Percentiles rank a stretch among this genome's conserved stretches.
phyloP scores from a whole-genome alignment of 2,113 vertebrate species.

The Eubucco bourcierii region DNA sequence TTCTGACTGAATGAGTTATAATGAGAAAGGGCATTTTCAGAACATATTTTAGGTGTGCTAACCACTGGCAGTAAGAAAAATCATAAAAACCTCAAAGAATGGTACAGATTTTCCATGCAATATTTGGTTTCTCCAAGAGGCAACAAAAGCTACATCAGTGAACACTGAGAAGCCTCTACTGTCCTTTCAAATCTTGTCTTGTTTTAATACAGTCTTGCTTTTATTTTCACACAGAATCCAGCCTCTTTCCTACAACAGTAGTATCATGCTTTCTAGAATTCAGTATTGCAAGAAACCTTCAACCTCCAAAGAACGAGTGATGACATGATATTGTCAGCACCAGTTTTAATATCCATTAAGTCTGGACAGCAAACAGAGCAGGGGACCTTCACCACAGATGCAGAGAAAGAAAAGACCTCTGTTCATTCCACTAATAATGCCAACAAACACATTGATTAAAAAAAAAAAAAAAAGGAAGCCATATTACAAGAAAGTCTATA shows the following conservation, averaged over 20 bases:
- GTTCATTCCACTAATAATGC: not conserved
- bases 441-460: not conserved
- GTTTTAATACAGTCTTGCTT: conserved; percentile 7
- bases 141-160: not conserved
- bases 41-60: not conserved
- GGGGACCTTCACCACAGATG: not conserved
- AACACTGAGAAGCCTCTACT: not conserved
- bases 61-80: not conserved
- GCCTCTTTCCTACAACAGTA: not conserved
- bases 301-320: not conserved
- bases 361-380: not conserved
- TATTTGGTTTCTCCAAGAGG: not conserved
- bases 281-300: not conserved
- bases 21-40: not conserved
- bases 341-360: conserved; percentile 8
- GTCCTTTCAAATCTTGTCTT: not conserved
- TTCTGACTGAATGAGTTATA: not conserved
- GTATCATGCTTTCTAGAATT: conserved; percentile 7
- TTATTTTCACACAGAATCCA: not conserved
- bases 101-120: not conserved
- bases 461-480: not conserved
- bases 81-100: not conserved
- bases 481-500: not conserved
- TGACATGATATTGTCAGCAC: conserved; percentile 7
- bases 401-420: not conserved